These are phyloP conservation scores for Clarias macrocephalus DNA, from an alignment of 2,113 vertebrate species.

Conservation along the genomic window DNA sequence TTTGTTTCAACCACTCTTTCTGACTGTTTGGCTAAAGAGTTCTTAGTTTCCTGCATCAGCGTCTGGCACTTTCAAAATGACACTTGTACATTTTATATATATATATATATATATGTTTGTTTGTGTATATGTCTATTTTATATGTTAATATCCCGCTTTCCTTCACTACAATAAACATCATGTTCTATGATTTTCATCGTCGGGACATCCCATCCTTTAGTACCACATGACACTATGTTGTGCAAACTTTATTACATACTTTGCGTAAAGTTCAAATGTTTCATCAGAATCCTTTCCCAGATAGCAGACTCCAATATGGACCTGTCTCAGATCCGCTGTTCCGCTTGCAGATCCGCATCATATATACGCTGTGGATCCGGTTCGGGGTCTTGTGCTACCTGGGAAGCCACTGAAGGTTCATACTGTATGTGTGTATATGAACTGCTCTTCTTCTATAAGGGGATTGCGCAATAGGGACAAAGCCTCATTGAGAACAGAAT, in stretches of 20 bases:
- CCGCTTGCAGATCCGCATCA: no score
- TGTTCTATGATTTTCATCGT: slow-evolving; percentile 29
- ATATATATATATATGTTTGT: not conserved
- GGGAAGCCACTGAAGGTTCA: no score
- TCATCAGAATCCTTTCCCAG: not conserved
- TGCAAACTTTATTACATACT: not conserved
- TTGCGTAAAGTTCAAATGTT: not conserved
- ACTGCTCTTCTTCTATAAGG: slow-evolving; percentile 12
- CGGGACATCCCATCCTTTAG: not conserved
- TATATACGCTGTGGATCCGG: no score
- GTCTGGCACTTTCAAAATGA: slow-evolving; percentile 13
- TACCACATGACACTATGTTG: not conserved
- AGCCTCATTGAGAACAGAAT: slow-evolving; percentile 63
- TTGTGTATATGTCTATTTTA: slow-evolving; percentile 28
- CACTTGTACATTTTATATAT: slow-evolving; percentile 39
- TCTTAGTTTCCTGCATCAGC: not conserved
- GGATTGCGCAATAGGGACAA: slow-evolving; percentile 57
- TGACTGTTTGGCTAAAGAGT: not conserved
- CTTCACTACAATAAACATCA: slow-evolving; percentile 84
- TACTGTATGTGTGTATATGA: not conserved
- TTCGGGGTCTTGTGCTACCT: no score
- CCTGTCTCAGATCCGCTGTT: no score
- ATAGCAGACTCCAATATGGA: no score
- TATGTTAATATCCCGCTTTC: slow-evolving; percentile 52
- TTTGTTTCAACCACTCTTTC: not conserved